Percentiles rank a stretch among this genome's conserved stretches.
Conservation (phyloP, 2,888 invertebrate genomes). For the Campopleginae sp. region DNA sequence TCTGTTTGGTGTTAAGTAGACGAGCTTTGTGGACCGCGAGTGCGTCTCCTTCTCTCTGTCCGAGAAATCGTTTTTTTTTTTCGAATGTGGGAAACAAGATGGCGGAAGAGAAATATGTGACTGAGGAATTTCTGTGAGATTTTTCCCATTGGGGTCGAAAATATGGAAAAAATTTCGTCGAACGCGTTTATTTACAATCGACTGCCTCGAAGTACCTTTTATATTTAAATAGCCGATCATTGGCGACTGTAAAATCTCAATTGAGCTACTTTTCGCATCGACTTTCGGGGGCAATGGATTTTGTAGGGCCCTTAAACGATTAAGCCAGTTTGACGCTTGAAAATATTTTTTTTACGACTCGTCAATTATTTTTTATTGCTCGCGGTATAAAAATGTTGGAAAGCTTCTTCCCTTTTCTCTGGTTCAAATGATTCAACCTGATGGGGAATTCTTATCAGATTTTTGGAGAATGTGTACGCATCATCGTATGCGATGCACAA, state of each 20-base stretch:
- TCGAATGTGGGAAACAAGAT: neutral
- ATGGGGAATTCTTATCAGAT: conserved; percentile 43
- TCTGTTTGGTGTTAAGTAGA: neutral
- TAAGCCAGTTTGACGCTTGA: neutral
- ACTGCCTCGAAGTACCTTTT: too few relatives aligned
- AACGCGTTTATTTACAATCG: too few relatives aligned
- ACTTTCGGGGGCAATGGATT: neutral
- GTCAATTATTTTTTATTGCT: conserved; percentile 5
- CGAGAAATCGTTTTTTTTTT: neutral
- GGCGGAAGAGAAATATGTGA: neutral
- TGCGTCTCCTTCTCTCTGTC: neutral
- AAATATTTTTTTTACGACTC: conserved; percentile 18
- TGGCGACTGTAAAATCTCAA: neutral
- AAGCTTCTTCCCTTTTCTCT: neutral
- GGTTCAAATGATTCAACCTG: neutral
- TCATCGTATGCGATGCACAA: conserved; percentile 42
- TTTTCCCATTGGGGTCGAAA: neutral
- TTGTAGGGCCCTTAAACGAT: neutral
- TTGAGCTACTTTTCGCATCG: neutral
- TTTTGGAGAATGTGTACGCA: conserved; percentile 14
- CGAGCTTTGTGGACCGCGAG: neutral
- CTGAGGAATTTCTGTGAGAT: neutral
- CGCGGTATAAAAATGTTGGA: conserved; percentile 24
- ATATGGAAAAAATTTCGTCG: neutral
- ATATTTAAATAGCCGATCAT: too few relatives aligned